Evolutionary conservation across 2,888 invertebrate genomes (phyloP), one percentile per base, ranked within the genome.

Genomic region (Dichetophora obliterata): DNA sequence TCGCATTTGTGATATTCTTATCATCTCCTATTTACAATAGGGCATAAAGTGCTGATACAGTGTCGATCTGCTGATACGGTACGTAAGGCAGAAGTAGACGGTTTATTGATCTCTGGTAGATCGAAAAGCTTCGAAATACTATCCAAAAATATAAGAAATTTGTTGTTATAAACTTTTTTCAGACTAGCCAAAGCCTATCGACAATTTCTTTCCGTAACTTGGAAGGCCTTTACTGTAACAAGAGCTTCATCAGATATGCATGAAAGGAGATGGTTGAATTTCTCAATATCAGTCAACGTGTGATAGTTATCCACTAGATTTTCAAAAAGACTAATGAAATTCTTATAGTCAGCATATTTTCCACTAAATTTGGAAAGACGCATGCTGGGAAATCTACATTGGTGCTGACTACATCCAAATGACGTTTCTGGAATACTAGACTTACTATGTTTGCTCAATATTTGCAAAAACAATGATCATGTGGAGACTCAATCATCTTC

Each of bases 111-210:
- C n/a, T 75, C 77, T 34, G 79, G 77, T 8, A 80, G 61, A 65
- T 81, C 75, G 50, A 81, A 81, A 43, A 79, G 71, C 57, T 76
- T 78, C 9, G 77, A 61, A 37, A 79, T 74, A 43, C 74, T 80
- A 31, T 81, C 76, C n/a, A 70, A 80, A 77, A 79, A 79, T 75
- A 81, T 80, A 4, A 78, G 52, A 71, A 77, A 80, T 63, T 78
- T n/a, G n/a, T n/a, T 81, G 31, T 79, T 77, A 37, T 79, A 79
- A 22, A 77, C 77, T 66, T 54, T 76, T 69, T 77, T 79, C 14
- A 80, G 57, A 54, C 74, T 75, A 3, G 52, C 66, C 19, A 78
- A 61, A 5, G 78, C 78, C 68, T 81, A 78, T n/a, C 76, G 68
- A 65, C 75, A 79, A 71, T 80, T 81, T 63, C 70, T 48, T n/a